Percentiles rank a stretch among this genome's conserved stretches.
Conservation (phyloP, 30 jellyfish, hydroid and myxozoan genomes). For the Turritopsis rubra region DNA sequence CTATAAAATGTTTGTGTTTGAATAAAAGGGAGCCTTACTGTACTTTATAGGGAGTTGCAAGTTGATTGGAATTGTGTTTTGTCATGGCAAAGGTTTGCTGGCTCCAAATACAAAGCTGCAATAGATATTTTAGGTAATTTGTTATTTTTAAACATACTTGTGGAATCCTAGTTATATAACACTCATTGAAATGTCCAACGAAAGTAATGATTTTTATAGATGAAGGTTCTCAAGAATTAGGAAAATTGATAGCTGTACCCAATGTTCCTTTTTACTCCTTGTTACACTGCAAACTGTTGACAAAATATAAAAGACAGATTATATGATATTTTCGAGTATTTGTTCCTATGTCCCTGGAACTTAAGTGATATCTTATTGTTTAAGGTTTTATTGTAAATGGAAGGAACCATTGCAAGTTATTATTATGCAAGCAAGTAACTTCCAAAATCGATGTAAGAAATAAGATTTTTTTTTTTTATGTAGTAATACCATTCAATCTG, state of each 20-base stretch:
- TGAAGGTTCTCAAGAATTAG: too few species aligned
- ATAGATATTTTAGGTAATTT: slow-evolving; percentile 28
- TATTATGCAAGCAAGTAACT: slow-evolving; percentile 28
- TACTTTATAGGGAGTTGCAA: slow-evolving; percentile 21
- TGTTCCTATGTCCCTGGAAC: too few species aligned
- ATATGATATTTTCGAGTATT: too few species aligned
- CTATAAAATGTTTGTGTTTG: neutral
- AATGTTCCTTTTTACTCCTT: too few species aligned
- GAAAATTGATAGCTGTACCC: too few species aligned
- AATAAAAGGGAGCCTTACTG: neutral
- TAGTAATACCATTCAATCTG: neutral
- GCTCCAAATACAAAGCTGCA: neutral
- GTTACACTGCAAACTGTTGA: too few species aligned
- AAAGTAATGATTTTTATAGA: too few species aligned
- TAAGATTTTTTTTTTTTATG: neutral
- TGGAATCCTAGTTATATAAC: too few species aligned
- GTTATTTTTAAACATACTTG: neutral
- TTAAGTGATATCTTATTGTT: too few species aligned
- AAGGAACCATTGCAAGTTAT: slow-evolving; percentile 22
- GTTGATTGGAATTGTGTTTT: slow-evolving; percentile 39
- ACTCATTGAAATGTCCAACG: too few species aligned
- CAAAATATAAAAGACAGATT: too few species aligned
- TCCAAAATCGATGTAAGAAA: slow-evolving; percentile 19
- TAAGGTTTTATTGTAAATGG: slow-evolving; percentile 35
- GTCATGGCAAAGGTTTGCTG: slow-evolving; percentile 34